Base-by-base conservation (phyloP, 1,140 invertebrate genomes). In the Elymnias hypermnestra region DNA sequence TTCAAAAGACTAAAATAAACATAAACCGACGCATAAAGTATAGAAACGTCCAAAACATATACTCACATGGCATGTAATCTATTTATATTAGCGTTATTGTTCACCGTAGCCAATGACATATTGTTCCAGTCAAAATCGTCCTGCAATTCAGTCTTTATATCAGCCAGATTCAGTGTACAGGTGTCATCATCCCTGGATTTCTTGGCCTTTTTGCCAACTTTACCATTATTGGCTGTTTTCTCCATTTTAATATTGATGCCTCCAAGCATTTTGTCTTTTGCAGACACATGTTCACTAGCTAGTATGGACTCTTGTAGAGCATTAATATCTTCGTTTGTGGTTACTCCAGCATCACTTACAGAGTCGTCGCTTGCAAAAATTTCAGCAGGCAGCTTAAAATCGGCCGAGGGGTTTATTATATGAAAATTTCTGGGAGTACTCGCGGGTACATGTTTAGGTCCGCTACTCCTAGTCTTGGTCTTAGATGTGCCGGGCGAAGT, bases 361-460 rank as follows among this genome's bases (percentile, higher is more conserved):
- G 82, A 85, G 48, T 85, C 82, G 61, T 85, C 79, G 53, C 79
- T 83, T 26, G 82, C 82, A 67, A 85, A 83, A 56, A 83, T 83
- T 31, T 85, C 79, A 52, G 82, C 82, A 15, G 82, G 82, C 8
- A 85, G 62, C 50, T 72, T 83, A 39, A 79, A 71, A 51, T 85
- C 79, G 31, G 74, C 65, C 26, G 79, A 59, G 22, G 73, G 69
- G 14, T 72, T 76, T 31, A 82, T 55, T 23, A 57, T 40, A 53
- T 83, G 75, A 29, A 71, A 83, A 58, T 65, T 74, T 38, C 51
- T 65, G 31, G 70, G 38, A 40, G 55, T 39, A 41, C 47, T 60
- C 25, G 54, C 13, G 22, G 43, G 36, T 21, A 49, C 8, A 48
- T 22, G 56, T 55, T 56, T 72, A 18, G 44, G 57, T n/a, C 36